These are phyloP conservation scores for Blastomussa wellsi DNA, from an alignment of 92 coral and sea anemone genomes.

Conservation along the genomic window DNA sequence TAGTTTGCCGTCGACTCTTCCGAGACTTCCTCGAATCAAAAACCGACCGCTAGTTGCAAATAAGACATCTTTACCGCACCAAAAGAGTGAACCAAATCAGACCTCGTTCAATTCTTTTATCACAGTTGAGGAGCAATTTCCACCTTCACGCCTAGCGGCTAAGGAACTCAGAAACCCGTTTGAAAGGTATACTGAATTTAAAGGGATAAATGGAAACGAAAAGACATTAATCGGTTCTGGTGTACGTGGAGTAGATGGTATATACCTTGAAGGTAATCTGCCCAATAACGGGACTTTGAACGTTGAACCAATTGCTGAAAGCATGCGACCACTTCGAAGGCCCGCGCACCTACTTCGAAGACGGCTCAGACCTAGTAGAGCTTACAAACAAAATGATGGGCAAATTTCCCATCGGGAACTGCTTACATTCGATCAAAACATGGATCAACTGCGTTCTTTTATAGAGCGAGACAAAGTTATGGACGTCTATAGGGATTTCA, in stretches of 20 bases:
- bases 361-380: slow-evolving; percentile 4
- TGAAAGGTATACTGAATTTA: not conserved
- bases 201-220: not conserved
- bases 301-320: not conserved
- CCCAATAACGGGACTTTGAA: not conserved
- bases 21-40: slow-evolving; percentile 26
- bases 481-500: slow-evolving; percentile 36
- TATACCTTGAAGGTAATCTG: not conserved
- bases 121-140: not conserved
- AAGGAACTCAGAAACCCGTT: not conserved
- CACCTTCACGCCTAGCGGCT: not conserved
- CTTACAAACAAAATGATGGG: not conserved
- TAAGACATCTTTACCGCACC: not conserved
- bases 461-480: not conserved
- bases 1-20: not conserved
- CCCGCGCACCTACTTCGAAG: slow-evolving; percentile 15
- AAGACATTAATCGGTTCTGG: not conserved
- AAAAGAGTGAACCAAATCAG: not conserved
- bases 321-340: not conserved
- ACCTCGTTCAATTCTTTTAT: not conserved
- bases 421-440: slow-evolving; percentile 30
- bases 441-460: slow-evolving; percentile 22
- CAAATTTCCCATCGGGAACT: slow-evolving; percentile 27
- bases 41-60: not conserved
- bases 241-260: not conserved